Percentiles rank a stretch among this genome's conserved stretches.
phyloP scores from a whole-genome alignment of 2,113 vertebrate genomes.

The Sinocyclocheilus anophthalmus region DNA sequence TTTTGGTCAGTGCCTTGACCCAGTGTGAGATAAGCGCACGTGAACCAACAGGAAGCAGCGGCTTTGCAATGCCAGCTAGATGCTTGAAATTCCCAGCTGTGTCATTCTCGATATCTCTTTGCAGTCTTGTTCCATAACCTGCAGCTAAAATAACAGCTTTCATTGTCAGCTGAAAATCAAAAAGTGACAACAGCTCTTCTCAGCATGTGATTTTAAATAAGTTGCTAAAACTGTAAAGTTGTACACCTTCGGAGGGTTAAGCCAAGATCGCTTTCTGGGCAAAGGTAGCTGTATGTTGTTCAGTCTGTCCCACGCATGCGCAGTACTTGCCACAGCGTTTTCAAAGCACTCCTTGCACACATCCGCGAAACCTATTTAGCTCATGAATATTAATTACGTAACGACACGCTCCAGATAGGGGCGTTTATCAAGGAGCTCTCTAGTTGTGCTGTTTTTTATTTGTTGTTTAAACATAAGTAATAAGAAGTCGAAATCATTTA shows the following conservation, averaged over 20 bases:
- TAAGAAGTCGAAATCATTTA: too few species aligned
- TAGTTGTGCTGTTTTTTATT: neutral
- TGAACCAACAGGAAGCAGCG: slow-evolving; percentile 76
- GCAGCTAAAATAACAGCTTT: slow-evolving; percentile 81
- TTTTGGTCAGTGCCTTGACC: slow-evolving; percentile 68
- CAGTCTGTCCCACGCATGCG: neutral
- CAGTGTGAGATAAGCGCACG: slow-evolving; percentile 73
- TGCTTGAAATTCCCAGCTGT: slow-evolving; percentile 66
- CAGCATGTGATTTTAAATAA: neutral
- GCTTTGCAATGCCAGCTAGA: slow-evolving; percentile 72
- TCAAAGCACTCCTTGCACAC: neutral
- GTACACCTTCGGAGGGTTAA: too few species aligned
- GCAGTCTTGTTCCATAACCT: slow-evolving; percentile 81
- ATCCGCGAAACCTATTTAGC: neutral
- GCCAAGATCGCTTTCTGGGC: neutral
- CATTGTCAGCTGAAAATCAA: slow-evolving; percentile 61
- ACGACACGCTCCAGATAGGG: neutral
- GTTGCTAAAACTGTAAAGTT: neutral
- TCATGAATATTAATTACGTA: neutral
- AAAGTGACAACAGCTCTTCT: neutral
- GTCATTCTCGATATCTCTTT: slow-evolving; percentile 71
- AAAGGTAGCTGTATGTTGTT: neutral
- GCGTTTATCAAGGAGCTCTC: neutral
- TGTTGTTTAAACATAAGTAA: too few species aligned
- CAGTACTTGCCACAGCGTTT: neutral